These are phyloP conservation scores for Zaprionus capensis DNA, from an alignment of 1,140 invertebrate genomes.

Conservation along the genomic window DNA sequence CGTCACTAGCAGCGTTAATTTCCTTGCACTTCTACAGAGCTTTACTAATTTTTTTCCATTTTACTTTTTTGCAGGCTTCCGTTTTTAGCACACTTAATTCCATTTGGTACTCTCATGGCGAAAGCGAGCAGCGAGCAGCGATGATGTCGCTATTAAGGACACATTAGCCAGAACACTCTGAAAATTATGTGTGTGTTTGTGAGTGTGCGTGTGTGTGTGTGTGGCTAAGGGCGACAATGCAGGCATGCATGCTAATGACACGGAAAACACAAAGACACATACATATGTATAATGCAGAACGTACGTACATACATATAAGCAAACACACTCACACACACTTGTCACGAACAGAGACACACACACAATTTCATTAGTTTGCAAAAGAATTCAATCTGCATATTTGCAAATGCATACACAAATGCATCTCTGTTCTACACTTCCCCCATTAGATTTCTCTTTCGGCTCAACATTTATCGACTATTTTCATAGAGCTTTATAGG, in stretches of 20 bases:
- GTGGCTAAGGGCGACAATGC: constrained; percentile 33
- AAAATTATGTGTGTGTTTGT: constrained; percentile 63
- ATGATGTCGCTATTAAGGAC: constrained; percentile 81
- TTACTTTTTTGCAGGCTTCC: constrained; percentile 37
- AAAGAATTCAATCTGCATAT: constrained; percentile 58
- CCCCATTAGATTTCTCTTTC: background rate
- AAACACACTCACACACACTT: background rate
- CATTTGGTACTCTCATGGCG: constrained; percentile 56
- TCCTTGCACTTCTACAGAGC: constrained; percentile 48
- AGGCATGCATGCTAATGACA: constrained; percentile 74
- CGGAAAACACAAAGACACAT: constrained; percentile 22
- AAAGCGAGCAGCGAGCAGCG: constrained; percentile 44
- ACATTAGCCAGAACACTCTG: constrained; percentile 73
- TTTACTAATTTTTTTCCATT: constrained; percentile 34
- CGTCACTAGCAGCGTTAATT: constrained; percentile 45
- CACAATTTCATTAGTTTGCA: constrained; percentile 55
- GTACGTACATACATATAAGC: background rate
- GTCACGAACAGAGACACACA: constrained; percentile 12
- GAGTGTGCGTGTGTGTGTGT: background rate
- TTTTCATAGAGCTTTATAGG: background rate
- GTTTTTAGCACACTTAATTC: constrained; percentile 75
- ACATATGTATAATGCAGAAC: background rate
- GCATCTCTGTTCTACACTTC: background rate
- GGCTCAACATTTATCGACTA: background rate
- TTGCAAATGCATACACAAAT: constrained; percentile 32